Evolutionary conservation across 2,797 vertebrate species (phyloP).

Genomic region (Acanthis flammea): DNA sequence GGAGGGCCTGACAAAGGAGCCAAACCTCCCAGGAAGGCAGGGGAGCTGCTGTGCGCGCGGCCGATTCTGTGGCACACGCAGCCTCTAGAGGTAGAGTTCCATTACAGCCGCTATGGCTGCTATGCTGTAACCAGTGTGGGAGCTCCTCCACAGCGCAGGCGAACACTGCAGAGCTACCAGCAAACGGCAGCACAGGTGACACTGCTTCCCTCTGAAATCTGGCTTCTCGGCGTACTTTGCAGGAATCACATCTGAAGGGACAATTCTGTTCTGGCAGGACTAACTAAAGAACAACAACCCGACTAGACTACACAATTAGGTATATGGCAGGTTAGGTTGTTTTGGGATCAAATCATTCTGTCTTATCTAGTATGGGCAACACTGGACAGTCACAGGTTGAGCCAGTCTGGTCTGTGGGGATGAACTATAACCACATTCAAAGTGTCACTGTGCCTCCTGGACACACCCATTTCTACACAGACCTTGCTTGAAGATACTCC

Average conservation of each 20-base stretch:
- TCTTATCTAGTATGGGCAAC: neutral
- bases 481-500: conserved; percentile 28
- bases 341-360: neutral
- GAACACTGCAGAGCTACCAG: neutral
- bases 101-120: neutral
- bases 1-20: neutral
- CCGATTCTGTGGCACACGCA: neutral
- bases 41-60: neutral
- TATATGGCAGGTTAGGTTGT: neutral
- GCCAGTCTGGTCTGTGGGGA: conserved; percentile 31
- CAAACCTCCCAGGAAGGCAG: neutral
- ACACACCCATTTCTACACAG: conserved; percentile 71
- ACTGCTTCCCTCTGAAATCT: accelerated
- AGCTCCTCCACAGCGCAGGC: neutral
- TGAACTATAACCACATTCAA: conserved; percentile 6
- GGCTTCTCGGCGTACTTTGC: neutral
- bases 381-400: neutral
- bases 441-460: conserved; percentile 64
- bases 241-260: neutral
- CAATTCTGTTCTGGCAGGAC: neutral
- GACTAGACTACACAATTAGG: neutral
- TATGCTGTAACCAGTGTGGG: neutral
- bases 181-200: neutral
- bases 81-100: conserved; percentile 24
- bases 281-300: neutral